Percentiles rank a stretch among this genome's conserved stretches.
These are phyloP conservation scores for Drosophila orena DNA, from an alignment of 1,140 invertebrate species.

Conservation along the genomic window DNA sequence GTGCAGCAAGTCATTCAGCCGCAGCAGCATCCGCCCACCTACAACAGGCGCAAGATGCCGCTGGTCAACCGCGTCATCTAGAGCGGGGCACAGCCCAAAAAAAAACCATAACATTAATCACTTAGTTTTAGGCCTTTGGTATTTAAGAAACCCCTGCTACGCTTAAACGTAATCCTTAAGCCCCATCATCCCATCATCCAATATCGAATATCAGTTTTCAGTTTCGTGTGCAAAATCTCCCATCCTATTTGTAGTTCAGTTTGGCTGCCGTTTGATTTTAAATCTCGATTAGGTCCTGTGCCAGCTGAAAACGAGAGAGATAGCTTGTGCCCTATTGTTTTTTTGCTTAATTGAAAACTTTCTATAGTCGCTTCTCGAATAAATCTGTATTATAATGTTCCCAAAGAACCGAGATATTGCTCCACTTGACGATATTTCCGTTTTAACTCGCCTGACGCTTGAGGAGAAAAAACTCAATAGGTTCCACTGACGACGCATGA, in stretches of 20 bases:
- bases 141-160: conserved; percentile 51
- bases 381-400: conserved; percentile 48
- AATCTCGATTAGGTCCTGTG: conserved; percentile 16
- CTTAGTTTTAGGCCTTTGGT: conserved; percentile 55
- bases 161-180: conserved; percentile 56
- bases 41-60: conserved; percentile 87
- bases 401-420: conserved; percentile 18
- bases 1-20: conserved; percentile 61
- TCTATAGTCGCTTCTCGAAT: conserved; percentile 47
- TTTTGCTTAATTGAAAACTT: conserved; percentile 13
- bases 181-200: not conserved
- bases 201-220: conserved; percentile 44
- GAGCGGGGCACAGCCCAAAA: conserved; percentile 19
- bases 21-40: conserved; percentile 57
- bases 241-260: conserved; percentile 5
- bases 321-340: not conserved
- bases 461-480: conserved; percentile 43
- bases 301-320: not conserved
- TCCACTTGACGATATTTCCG: conserved; percentile 15
- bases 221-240: conserved; percentile 16
- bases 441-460: conserved; percentile 47
- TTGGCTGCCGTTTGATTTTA: conserved; percentile 29
- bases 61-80: conserved; percentile 87
- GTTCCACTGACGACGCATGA: conserved; percentile 45
- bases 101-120: conserved; percentile 23